Evolutionary conservation across 2,797 vertebrate species (phyloP), one percentile per base, ranked within the genome.

Genomic region (Xiphophorus birchmanni): DNA sequence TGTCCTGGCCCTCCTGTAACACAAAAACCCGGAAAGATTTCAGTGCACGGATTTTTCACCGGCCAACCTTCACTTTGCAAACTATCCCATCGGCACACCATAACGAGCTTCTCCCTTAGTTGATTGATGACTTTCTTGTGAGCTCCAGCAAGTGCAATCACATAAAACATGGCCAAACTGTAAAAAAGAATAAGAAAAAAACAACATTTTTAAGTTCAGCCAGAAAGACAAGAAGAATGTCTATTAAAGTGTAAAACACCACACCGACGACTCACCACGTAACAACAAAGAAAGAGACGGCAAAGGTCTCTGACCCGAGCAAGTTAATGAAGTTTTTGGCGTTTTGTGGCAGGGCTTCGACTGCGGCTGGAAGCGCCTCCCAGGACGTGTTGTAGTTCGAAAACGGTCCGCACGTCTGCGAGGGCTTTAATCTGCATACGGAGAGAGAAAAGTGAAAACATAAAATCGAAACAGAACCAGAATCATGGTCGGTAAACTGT

Each of bases 131-230:
- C 97, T 42, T 82, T 95, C 88, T 97, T 98, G 91, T 99, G 97
- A 10, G 98, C 99, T 90, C 96, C 95, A 10, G 98, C 97, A 73
- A 99, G 89, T 3, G 99, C 99, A 2, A 99, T 97, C 84, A 97
- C 93, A 88, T 99, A 99, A 89, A 98, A 97, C 97, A 99, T 97
- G 74, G 97, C 1, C 63, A 99, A 94, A 91, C 99, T 99, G 94
- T 40, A 93, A 54, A 73, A 73, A 15, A 3, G n/a, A 32, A 71
- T 75, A 69, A 69, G 3, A 42, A 69, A 26, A 4, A 32, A 37
- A 13, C 23, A 29, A 29, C 26, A 56, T 58, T 2, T 76, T 44
- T 48, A 65, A 56, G 60, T 60, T 23, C 26, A 72, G 21, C 42
- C 54, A 35, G 11, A 58, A 1, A 69, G 4, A 48, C 65, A 67